These are phyloP conservation scores for Diaprepes abbreviatus DNA, from an alignment of 2,888 invertebrate species.

Conservation along the genomic window DNA sequence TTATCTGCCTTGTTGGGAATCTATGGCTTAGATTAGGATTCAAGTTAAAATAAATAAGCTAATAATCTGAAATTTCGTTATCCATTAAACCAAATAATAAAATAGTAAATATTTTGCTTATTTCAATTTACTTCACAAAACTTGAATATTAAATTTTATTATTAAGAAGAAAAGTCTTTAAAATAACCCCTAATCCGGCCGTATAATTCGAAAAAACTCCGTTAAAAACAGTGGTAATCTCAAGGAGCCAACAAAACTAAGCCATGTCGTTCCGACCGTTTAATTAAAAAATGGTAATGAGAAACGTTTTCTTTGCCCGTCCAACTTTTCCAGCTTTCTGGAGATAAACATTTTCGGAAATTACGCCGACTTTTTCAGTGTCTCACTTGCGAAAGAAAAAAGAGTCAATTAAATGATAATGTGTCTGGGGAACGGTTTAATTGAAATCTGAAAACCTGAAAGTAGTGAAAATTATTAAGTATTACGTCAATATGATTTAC, in stretches of 20 bases:
- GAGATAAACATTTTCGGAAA: conserved; percentile 49
- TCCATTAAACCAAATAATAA: too few species aligned
- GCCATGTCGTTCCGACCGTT: conserved; percentile 41
- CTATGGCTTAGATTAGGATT: too few species aligned
- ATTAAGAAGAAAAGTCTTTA: neutral
- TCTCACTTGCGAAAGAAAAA: conserved; percentile 36
- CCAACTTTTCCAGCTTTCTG: conserved; percentile 20
- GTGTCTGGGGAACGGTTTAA: conserved; percentile 37
- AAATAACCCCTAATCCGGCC: conserved; percentile 7
- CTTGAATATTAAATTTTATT: neutral
- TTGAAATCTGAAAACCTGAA: conserved; percentile 37
- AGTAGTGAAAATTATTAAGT: too few species aligned
- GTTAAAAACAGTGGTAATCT: conserved; percentile 45
- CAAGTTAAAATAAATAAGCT: too few species aligned
- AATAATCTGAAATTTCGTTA: too few species aligned
- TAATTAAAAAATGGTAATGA: conserved; percentile 51
- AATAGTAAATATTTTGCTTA: neutral
- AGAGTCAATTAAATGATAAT: conserved; percentile 46
- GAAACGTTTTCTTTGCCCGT: conserved; percentile 22
- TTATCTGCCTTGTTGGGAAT: too few species aligned
- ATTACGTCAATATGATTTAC: too few species aligned
- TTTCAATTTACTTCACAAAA: neutral
- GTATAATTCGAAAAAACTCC: conserved; percentile 30
- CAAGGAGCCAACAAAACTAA: conserved; percentile 42
- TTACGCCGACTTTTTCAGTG: conserved; percentile 44